Conservation (phyloP, 2,113 vertebrate genomes). For the Nyctibius bracteatus region DNA sequence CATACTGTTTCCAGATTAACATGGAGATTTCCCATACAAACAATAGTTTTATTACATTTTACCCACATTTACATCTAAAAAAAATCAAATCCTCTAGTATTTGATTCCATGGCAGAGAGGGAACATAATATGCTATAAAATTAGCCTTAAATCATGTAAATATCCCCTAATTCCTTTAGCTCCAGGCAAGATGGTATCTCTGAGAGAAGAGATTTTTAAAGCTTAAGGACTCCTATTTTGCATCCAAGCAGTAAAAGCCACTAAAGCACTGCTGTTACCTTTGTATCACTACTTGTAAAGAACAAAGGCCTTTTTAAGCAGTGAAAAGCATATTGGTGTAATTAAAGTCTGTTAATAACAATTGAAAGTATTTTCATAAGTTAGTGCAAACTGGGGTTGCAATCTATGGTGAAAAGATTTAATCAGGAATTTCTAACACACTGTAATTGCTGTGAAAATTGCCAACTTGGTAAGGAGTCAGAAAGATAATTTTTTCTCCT, state of each 20-base stretch:
- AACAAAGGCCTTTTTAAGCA: slow-evolving; percentile 62
- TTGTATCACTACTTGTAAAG: slow-evolving; percentile 42
- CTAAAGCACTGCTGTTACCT: slow-evolving; percentile 45
- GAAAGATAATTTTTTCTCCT: slow-evolving; percentile 30
- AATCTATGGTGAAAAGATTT: slow-evolving; percentile 53
- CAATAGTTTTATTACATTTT: slow-evolving; percentile 60
- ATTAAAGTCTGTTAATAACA: slow-evolving; percentile 54
- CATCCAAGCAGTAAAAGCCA: slow-evolving; percentile 54
- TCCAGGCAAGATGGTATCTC: slow-evolving; percentile 65
- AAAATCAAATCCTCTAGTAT: slow-evolving; percentile 41
- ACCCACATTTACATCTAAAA: slow-evolving; percentile 29
- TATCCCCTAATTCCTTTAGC: slow-evolving; percentile 61
- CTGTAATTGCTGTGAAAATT: slow-evolving; percentile 8
- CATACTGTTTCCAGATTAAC: slow-evolving; percentile 53
- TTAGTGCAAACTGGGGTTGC: slow-evolving; percentile 36
- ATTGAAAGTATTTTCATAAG: slow-evolving; percentile 55
- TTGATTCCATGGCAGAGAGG: slow-evolving; percentile 36
- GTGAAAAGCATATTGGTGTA: slow-evolving; percentile 52
- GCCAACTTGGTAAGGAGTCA: neutral
- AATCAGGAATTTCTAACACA: slow-evolving; percentile 29
- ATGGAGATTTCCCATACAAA: slow-evolving; percentile 42
- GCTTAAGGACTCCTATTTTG: slow-evolving; percentile 53
- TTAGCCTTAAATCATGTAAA: slow-evolving; percentile 68
- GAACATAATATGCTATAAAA: slow-evolving; percentile 67
- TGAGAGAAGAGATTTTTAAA: slow-evolving; percentile 62